Evolutionary conservation across 1,140 invertebrate genomes (phyloP).

Genomic region (Pseudomyrmex flavicornis): DNA sequence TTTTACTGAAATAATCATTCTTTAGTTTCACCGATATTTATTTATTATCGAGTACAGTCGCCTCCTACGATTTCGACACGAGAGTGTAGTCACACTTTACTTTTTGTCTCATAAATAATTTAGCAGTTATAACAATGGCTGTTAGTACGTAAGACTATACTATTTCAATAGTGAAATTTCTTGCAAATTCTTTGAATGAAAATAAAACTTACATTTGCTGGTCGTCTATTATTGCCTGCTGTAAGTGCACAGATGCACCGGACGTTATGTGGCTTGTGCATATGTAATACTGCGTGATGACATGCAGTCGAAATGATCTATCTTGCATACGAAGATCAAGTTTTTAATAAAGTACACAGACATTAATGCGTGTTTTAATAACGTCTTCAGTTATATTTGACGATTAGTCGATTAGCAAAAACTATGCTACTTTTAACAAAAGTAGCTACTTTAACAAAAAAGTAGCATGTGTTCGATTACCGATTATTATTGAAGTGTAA

Average conservation of each 20-base stretch:
- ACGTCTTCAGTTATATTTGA: neutral
- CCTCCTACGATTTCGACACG: neutral
- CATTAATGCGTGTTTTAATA: neutral
- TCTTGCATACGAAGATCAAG: neutral
- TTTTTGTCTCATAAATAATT: constrained; percentile 46
- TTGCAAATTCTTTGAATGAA: constrained; percentile 12
- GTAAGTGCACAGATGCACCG: neutral
- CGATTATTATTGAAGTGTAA: no score
- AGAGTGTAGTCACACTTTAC: neutral
- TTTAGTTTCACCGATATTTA: constrained; percentile 36
- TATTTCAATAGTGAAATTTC: constrained; percentile 41
- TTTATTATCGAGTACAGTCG: constrained; percentile 7
- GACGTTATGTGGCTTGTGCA: neutral
- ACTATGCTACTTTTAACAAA: neutral
- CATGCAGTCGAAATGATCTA: neutral
- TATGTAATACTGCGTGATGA: neutral
- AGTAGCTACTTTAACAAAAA: no score
- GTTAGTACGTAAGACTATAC: neutral
- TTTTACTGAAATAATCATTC: neutral
- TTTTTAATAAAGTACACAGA: neutral
- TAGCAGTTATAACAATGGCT: neutral
- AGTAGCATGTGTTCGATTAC: no score
- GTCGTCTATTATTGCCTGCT: neutral
- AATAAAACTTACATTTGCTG: constrained; percentile 20
- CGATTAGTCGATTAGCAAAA: neutral